Evolutionary conservation across 2,113 vertebrate species (phyloP).

Genomic region (Melozone crissalis): DNA sequence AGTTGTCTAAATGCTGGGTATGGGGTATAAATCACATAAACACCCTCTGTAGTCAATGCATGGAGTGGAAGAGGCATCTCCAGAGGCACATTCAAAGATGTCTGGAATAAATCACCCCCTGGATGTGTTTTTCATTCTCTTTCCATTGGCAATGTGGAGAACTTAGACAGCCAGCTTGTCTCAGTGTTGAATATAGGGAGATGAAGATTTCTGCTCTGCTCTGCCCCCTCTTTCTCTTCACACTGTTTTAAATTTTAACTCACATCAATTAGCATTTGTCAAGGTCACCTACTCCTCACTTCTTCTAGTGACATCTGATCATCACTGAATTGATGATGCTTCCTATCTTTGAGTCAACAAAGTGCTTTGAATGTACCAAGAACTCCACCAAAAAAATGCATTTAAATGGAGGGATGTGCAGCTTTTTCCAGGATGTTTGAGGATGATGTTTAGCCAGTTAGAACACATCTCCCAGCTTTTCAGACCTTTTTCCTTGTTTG

Average conservation of each 20-base stretch:
- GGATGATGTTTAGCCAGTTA: background rate
- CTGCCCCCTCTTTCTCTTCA: background rate
- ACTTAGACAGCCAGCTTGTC: background rate
- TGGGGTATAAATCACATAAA: slow-evolving; percentile 2
- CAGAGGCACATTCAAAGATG: background rate
- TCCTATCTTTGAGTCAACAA: background rate
- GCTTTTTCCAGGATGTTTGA: background rate
- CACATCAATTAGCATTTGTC: background rate
- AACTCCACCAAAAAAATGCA: background rate
- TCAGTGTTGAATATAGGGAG: background rate
- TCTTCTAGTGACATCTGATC: background rate
- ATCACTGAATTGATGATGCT: background rate
- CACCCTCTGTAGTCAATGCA: background rate
- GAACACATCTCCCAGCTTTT: background rate
- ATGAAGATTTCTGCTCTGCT: background rate
- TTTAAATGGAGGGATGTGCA: background rate
- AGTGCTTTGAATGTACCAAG: background rate
- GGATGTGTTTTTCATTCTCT: background rate
- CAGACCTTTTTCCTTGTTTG: background rate
- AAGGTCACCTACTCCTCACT: background rate
- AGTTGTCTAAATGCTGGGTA: background rate
- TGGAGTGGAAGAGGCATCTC: background rate
- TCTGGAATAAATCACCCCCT: slow-evolving; percentile 14
- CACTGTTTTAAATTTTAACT: background rate
- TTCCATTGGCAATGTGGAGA: background rate